Conservation (phyloP, 2,888 invertebrate genomes). For the Dolichomitus sp. region DNA sequence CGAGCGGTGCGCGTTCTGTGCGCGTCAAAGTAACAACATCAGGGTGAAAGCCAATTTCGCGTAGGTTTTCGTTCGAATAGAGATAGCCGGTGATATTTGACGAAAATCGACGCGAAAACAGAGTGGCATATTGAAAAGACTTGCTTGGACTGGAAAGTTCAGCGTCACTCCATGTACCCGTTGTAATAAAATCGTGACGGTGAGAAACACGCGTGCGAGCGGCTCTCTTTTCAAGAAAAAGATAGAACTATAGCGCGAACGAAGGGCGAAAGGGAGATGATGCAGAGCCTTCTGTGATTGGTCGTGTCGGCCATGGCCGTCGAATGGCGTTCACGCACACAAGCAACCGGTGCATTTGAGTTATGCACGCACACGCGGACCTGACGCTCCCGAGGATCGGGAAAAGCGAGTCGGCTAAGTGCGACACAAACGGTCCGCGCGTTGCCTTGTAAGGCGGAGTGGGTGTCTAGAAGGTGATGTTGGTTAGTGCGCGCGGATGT, state of each 20-base stretch:
- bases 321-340: conserved; percentile 73
- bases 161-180: background rate
- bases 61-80: conserved; percentile 29
- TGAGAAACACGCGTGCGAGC: conserved; percentile 33
- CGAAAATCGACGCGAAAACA: conserved; percentile 19
- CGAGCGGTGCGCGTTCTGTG: conserved; percentile 35
- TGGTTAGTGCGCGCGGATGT: conserved; percentile 73
- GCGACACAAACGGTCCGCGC: conserved; percentile 81
- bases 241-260: conserved; percentile 34
- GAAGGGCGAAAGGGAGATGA: conserved; percentile 67
- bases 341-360: conserved; percentile 57
- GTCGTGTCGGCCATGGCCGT: conserved; percentile 78
- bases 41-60: conserved; percentile 5
- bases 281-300: conserved; percentile 75
- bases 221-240: conserved; percentile 40
- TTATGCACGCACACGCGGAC: conserved; percentile 69
- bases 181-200: background rate
- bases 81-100: background rate
- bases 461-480: conserved; percentile 57
- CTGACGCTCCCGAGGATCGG: conserved; percentile 77
- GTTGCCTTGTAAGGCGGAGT: conserved; percentile 82
- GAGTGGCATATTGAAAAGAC: background rate
- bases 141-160: background rate
- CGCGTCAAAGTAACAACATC: conserved; percentile 14
- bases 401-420: conserved; percentile 71